phyloP scores from a whole-genome alignment of 2,797 vertebrate genomes.

The Lepidocolaptes lacrymiger region DNA sequence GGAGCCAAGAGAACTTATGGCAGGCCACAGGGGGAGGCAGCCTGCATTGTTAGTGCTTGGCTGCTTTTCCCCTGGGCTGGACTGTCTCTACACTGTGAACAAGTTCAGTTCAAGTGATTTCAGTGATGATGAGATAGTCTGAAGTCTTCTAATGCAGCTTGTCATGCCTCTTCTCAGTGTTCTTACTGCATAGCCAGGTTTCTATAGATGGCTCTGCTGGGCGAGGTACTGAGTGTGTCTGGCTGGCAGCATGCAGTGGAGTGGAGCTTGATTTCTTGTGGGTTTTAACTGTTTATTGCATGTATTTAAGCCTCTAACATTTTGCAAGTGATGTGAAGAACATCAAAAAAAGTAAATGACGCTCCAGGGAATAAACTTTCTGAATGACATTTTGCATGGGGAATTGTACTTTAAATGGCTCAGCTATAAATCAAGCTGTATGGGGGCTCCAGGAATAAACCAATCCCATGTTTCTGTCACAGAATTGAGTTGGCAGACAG shows the following conservation, averaged over 20 bases:
- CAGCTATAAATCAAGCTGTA: conserved; percentile 3
- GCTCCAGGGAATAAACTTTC: background rate
- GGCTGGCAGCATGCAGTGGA: background rate
- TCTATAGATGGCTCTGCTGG: background rate
- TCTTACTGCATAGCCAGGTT: background rate
- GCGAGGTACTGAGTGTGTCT: background rate
- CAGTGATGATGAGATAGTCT: background rate
- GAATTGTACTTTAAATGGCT: conserved; percentile 10
- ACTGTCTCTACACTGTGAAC: background rate
- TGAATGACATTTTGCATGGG: background rate
- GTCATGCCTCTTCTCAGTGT: background rate
- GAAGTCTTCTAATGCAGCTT: background rate
- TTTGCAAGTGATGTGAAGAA: conserved; percentile 17
- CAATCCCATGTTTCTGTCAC: conserved; percentile 14
- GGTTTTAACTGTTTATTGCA: background rate
- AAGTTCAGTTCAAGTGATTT: background rate
- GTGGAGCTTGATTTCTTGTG: background rate
- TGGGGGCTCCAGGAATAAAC: conserved; percentile 35
- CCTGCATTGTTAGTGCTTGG: background rate
- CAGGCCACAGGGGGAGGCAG: background rate
- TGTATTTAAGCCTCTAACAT: background rate
- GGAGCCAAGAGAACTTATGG: background rate
- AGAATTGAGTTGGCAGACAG: conserved; percentile 26
- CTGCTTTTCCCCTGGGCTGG: background rate
- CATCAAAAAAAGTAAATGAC: background rate